Base-by-base conservation (phyloP, 2,113 vertebrate genomes). In the Macroglossus sobrinus region DNA sequence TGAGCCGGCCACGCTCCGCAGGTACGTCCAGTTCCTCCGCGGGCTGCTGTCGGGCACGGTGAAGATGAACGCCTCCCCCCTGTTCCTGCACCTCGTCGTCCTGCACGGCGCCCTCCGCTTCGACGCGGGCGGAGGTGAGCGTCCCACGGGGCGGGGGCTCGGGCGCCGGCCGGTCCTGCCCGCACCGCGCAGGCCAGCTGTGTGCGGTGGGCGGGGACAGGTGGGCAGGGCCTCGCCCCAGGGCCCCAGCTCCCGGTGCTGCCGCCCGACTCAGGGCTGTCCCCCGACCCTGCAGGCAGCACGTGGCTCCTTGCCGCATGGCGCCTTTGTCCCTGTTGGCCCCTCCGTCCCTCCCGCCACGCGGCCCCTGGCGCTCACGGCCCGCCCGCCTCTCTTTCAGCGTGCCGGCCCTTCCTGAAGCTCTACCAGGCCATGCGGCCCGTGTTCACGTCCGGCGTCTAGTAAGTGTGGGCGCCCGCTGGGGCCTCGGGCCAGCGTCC, bases 361-460 rank as follows among this genome's bases (percentile, higher is more conserved):
- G 45, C 45, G 45, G 45, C 45, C 45, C 45, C 45, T 12, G 45
- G 45, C 13, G 10, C 55, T 22, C 55, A 55, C 55, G 18, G 15
- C 22, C 3, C 0, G 0, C 9, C 1, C 81, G 84, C 22, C 81
- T 98, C 2, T 96, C 95, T 97, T 97, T 97, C 98, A 99, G 99
- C 96, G 4, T 99, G 99, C 97, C 99, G 98, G 40, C 99, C 99
- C 8, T 99, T 99, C 96, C 97, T 99, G 98, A 99, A 99, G 97
- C 98, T 99, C 84, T 99, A 99, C 97, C 99, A 99, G 97, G 99
- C 99, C 93, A 99, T 99, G 99, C 99, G 99, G 93, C 99, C 99
- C 3, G 98, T 99, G 92, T 99, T 99, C 97, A 99, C 99, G 9
- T 99, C 99, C 55, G 99, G 99, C 94, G 98, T 99, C 97, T 99